Evolutionary conservation across 2,113 vertebrate species (phyloP).

Genomic region (Cinclus cinclus): DNA sequence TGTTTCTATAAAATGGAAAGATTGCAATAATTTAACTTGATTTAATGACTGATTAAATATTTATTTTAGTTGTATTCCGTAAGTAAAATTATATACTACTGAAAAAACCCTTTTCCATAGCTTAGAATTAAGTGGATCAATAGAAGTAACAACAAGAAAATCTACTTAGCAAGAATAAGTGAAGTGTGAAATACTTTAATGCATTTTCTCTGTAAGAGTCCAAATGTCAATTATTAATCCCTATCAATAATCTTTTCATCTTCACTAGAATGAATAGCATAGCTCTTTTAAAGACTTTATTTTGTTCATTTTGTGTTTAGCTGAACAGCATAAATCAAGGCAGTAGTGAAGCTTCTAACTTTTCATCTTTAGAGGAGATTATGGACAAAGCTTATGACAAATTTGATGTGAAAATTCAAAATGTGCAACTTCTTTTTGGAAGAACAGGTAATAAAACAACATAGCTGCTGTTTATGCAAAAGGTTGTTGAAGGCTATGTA

Average conservation of each 20-base stretch:
- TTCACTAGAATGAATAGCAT: neutral
- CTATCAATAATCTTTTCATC: neutral
- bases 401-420: slow-evolving; percentile 87
- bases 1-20: neutral
- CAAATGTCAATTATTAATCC: neutral
- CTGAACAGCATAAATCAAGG: slow-evolving; percentile 85
- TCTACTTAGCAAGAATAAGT: neutral
- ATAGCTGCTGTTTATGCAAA: neutral
- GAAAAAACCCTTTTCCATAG: neutral
- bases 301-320: slow-evolving; percentile 65
- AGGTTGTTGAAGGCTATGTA: neutral
- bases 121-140: neutral
- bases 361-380: slow-evolving; percentile 91
- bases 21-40: neutral
- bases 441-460: slow-evolving; percentile 81
- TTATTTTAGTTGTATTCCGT: neutral
- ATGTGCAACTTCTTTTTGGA: slow-evolving; percentile 91
- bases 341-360: slow-evolving; percentile 63
- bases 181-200: neutral
- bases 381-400: slow-evolving; percentile 97
- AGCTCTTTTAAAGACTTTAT: neutral
- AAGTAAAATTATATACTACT: neutral
- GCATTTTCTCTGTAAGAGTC: neutral
- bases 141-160: neutral
- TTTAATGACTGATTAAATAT: neutral